Conservation (phyloP, 2,113 vertebrate species). For the Dicaeum eximium region DNA sequence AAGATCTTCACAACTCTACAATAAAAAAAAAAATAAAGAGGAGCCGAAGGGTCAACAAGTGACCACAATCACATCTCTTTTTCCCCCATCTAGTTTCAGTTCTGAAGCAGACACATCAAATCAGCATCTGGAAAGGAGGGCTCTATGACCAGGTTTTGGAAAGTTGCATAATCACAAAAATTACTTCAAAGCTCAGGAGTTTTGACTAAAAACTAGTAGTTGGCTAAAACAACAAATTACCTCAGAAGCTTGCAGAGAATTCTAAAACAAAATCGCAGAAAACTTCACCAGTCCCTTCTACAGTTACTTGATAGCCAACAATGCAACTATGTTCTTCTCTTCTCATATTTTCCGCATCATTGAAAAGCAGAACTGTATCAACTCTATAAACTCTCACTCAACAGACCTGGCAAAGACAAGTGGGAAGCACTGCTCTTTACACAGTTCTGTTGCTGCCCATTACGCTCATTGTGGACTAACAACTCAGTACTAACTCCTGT, state of each 20-base stretch:
- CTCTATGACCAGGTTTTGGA: not conserved
- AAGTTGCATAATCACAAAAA: not conserved
- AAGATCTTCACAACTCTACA: not conserved
- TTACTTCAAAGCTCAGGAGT: not conserved
- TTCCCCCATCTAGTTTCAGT: not conserved
- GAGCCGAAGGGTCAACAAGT: not conserved
- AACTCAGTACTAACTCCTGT: accelerated
- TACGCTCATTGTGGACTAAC: accelerated
- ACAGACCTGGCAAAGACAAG: not conserved
- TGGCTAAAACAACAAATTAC: not conserved
- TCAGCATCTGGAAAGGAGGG: not conserved
- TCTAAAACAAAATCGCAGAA: not conserved
- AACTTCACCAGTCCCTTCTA: not conserved
- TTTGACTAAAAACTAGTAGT: not conserved
- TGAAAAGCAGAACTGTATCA: not conserved
- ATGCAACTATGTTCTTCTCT: not conserved
- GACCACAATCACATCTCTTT: not conserved
- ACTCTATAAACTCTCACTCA: not conserved
- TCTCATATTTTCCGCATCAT: accelerated
- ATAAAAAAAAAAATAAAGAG: not conserved
- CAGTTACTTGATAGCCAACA: not conserved
- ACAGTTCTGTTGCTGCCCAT: not conserved
- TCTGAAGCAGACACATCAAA: not conserved
- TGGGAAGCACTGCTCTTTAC: accelerated
- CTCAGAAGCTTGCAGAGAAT: not conserved